Base-by-base conservation (phyloP, 2,113 vertebrate genomes). In the Colius striatus region DNA sequence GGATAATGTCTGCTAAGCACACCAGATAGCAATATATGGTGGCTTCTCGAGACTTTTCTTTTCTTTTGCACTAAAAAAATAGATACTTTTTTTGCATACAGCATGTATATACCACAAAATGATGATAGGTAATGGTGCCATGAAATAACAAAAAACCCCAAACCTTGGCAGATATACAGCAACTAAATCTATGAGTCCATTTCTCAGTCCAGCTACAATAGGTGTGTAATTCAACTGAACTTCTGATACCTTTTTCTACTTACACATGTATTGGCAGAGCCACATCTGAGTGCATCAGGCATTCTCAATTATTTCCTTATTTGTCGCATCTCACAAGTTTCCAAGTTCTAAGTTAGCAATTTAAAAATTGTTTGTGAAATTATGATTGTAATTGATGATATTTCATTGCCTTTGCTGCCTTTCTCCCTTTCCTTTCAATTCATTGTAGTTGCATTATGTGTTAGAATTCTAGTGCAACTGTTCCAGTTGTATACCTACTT, bases 271-370 rank as follows among this genome's bases (percentile, higher is more conserved):
- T 80, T 93, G 74, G 53, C 47, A 75, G 61, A 90, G 77, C 68
- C 74, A 75, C 43, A 60, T 81, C 29, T 78, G 83, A 92, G 80
- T 79, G 76, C 90, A 91, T 68, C 79, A 84, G 13, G 32, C n/a
- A 32, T 51, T 75, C 86, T 84, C 83, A 90, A 21, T 90, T 76
- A 65, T 71, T 84, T 92, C 67, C 67, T 91, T 19, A 47, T 72
- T 95, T 63, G 78, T 82, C 51, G 47, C n/a, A 26, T 91, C 89
- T 94, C 63, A 82, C 61, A 90, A 25, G 88, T 87, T 93, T 89
- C 75, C 54, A 86, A 84, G 45, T 85, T 90, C 22, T 4, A 86
- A 81, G 73, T 43, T 80, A 53, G 38, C 72, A 74, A n/a, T 51
- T 50, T 6, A 45, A 80, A 48, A 47, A 32, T 1, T 5, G 0